A percentile compares a stretch with the other conserved stretches of the same genome.
phyloP scores from a whole-genome alignment of 1,140 invertebrate genomes.

The Ladona fulva region DNA sequence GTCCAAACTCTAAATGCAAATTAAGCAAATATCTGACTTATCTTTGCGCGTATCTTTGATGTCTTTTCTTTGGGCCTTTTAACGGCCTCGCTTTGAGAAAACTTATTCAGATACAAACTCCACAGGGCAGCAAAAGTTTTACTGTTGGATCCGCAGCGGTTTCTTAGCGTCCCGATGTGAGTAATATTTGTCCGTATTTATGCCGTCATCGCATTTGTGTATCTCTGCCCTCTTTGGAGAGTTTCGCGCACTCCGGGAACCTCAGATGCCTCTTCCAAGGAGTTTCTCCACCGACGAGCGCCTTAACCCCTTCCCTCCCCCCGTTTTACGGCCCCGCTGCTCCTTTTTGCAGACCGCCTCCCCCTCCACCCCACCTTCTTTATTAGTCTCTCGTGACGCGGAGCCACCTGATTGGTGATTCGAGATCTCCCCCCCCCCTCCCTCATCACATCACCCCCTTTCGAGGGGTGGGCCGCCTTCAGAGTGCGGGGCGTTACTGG shows the following conservation, averaged over 20 bases:
- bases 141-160: background rate
- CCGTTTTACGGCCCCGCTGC: background rate
- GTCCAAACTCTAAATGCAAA: background rate
- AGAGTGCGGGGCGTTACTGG: background rate
- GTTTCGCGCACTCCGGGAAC: background rate
- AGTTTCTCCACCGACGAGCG: background rate
- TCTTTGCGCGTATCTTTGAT: background rate
- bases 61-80: background rate
- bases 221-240: background rate
- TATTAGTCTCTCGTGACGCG: constrained; percentile 3
- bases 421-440: background rate
- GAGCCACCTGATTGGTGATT: background rate
- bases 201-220: constrained; percentile 7
- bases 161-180: background rate
- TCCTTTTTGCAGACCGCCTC: background rate
- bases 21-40: constrained; percentile 2
- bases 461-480: background rate
- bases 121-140: constrained; percentile 3
- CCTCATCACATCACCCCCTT: background rate
- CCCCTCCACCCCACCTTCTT: background rate
- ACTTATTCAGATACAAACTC: background rate
- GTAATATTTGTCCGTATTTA: constrained; percentile 10
- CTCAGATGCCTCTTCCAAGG: background rate
- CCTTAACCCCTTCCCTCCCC: background rate
- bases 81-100: background rate